A percentile compares a stretch with the other conserved stretches of the same genome.
phyloP scores from a whole-genome alignment of 1,140 invertebrate species.

The Pissodes strobi region DNA sequence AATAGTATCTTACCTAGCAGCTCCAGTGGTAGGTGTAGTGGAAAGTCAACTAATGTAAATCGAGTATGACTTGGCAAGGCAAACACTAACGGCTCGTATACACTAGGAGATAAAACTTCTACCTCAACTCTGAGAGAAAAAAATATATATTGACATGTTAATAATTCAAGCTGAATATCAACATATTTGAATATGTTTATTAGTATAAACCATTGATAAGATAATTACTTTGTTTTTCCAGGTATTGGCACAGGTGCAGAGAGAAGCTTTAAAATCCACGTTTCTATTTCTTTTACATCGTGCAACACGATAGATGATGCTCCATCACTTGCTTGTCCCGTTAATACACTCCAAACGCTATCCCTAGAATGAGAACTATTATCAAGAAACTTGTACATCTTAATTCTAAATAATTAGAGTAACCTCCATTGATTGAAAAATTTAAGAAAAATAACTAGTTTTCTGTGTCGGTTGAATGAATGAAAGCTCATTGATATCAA shows the following conservation, averaged over 20 bases:
- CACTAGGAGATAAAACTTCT: constrained; percentile 85
- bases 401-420: no score
- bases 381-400: background rate
- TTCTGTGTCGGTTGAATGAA: no score
- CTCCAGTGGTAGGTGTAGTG: constrained; percentile 95
- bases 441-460: no score
- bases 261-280: constrained; percentile 93
- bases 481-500: no score
- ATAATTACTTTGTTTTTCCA: constrained; percentile 84
- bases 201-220: no score
- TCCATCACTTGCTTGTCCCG: constrained; percentile 74
- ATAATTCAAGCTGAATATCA: no score
- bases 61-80: constrained; percentile 96
- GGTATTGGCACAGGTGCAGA: constrained; percentile 97
- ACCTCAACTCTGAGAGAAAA: constrained; percentile 61
- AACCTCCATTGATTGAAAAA: no score
- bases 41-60: constrained; percentile 97
- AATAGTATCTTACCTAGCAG: constrained; percentile 81
- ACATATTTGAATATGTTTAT: constrained; percentile 1
- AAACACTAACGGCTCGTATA: constrained; percentile 88
- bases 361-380: constrained; percentile 68
- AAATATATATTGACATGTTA: no score
- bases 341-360: constrained; percentile 89
- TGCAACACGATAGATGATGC: constrained; percentile 88
- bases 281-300: constrained; percentile 97